Conservation (phyloP, 2,797 vertebrate genomes). For the Sandelia bainsii region DNA sequence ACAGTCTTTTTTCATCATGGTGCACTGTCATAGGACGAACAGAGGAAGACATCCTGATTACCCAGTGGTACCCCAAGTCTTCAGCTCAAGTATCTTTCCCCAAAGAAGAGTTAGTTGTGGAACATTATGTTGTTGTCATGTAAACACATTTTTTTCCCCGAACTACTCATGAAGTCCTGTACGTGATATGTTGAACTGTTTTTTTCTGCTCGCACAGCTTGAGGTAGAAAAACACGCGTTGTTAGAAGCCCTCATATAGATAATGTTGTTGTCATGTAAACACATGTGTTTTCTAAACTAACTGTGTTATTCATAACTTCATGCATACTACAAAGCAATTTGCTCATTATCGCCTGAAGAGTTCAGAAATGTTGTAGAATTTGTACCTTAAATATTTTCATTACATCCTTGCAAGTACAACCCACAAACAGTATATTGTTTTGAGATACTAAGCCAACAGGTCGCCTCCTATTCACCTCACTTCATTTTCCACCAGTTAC, state of each 20-base stretch:
- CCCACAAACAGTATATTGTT: not conserved
- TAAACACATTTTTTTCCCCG: too few relatives aligned
- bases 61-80: too few relatives aligned
- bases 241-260: not conserved
- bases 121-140: too few relatives aligned
- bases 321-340: not conserved
- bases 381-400: not conserved
- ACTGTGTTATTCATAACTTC: not conserved
- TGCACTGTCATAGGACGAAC: too few relatives aligned
- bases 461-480: not conserved
- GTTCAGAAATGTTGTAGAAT: not conserved
- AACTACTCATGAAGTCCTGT: too few relatives aligned
- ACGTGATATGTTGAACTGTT: not conserved
- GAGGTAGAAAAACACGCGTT: constrained; percentile 1
- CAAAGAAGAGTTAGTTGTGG: too few relatives aligned
- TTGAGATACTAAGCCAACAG: not conserved
- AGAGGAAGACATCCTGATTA: too few relatives aligned
- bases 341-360: not conserved
- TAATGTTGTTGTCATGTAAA: not conserved
- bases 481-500: constrained; percentile 34
- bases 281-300: too few relatives aligned
- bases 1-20: too few relatives aligned
- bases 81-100: too few relatives aligned
- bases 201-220: not conserved
- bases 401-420: not conserved